Evolutionary conservation across 2,888 invertebrate genomes (phyloP).

Genomic region (Rhagonycha fulva): DNA sequence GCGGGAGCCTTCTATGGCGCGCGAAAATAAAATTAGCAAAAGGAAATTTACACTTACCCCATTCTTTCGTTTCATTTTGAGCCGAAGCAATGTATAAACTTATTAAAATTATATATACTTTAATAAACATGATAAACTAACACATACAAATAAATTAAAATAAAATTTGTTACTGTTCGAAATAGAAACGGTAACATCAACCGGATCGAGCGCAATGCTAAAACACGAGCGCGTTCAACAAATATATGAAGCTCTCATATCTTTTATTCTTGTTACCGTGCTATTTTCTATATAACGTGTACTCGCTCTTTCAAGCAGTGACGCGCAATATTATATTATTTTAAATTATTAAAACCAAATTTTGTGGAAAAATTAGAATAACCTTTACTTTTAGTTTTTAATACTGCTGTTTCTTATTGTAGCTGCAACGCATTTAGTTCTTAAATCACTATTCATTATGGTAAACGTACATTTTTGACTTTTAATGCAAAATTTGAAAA

Average conservation of each 20-base stretch:
- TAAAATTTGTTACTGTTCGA: constrained; percentile 19
- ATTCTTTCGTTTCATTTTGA: constrained; percentile 39
- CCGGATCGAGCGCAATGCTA: constrained; percentile 37
- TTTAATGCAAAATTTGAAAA: too few species aligned
- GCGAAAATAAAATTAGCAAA: constrained; percentile 39
- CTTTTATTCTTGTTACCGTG: background rate
- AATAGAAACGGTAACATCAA: constrained; percentile 34
- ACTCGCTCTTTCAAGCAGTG: background rate
- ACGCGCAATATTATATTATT: background rate
- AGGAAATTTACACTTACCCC: constrained; percentile 45
- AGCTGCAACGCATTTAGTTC: background rate
- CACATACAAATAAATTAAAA: constrained; percentile 21
- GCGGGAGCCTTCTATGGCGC: constrained; percentile 38
- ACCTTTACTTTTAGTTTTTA: background rate
- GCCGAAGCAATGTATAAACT: constrained; percentile 32
- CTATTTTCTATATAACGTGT: background rate
- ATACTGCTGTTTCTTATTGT: background rate
- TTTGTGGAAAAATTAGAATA: background rate
- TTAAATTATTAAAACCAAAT: background rate
- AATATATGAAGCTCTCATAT: background rate
- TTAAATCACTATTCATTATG: background rate
- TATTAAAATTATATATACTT: constrained; percentile 42
- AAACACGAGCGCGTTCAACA: background rate
- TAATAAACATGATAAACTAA: constrained; percentile 42
- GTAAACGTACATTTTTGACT: background rate